Evolutionary conservation across 1,140 invertebrate species (phyloP).

Genomic region (Pseudomyrmex cubaensis): DNA sequence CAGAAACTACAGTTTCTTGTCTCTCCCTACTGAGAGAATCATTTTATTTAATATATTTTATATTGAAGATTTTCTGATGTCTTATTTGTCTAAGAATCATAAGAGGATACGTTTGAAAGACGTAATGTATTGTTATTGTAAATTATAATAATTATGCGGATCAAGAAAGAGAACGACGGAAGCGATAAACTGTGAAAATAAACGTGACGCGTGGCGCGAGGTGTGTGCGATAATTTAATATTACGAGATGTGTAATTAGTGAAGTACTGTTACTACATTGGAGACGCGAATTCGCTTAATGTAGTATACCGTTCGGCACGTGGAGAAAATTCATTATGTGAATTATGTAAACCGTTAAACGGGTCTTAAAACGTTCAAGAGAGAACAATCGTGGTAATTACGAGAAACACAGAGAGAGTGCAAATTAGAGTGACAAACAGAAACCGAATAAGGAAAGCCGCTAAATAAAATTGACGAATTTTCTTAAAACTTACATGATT

Average conservation of each 20-base stretch:
- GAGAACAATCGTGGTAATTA: slow-evolving; percentile 38
- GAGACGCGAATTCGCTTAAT: slow-evolving; percentile 43
- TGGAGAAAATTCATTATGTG: slow-evolving; percentile 30
- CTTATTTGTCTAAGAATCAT: too few relatives aligned
- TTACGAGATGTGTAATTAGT: slow-evolving; percentile 51
- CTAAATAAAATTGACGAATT: not conserved
- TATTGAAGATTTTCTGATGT: too few relatives aligned
- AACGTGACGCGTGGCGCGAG: not conserved
- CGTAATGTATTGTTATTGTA: too few relatives aligned
- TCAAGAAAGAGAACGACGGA: too few relatives aligned
- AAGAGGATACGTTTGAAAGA: too few relatives aligned
- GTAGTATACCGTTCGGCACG: slow-evolving; percentile 40
- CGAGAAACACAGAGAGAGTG: not conserved
- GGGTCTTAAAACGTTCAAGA: not conserved
- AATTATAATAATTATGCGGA: too few relatives aligned
- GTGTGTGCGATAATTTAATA: slow-evolving; percentile 20
- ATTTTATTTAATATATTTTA: not conserved
- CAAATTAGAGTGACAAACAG: slow-evolving; percentile 24
- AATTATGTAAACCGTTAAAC: slow-evolving; percentile 60
- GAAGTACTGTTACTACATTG: slow-evolving; percentile 43
- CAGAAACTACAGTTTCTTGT: not conserved
- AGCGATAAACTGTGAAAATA: slow-evolving; percentile 9
- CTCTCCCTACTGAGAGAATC: not conserved
- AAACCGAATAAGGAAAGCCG: slow-evolving; percentile 1
- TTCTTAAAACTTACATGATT: not conserved